Percentiles rank a stretch among this genome's conserved stretches.
Evolutionary conservation across 1,140 invertebrate species (phyloP).

Genomic region (Pectinophora gossypiella): DNA sequence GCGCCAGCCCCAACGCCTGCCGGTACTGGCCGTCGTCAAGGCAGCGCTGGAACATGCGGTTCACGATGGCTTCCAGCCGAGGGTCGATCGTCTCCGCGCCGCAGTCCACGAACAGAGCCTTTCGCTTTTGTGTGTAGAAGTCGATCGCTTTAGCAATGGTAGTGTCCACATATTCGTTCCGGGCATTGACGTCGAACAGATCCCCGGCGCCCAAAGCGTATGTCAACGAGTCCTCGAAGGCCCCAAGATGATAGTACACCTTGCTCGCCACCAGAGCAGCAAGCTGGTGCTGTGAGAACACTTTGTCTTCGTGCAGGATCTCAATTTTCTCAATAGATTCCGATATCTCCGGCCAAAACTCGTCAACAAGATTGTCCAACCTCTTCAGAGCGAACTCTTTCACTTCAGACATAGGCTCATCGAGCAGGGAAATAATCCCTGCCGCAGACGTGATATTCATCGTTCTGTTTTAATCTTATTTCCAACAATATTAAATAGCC

Average conservation of each 20-base stretch:
- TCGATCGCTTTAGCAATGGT: conserved; percentile 98
- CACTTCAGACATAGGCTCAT: conserved; percentile 94
- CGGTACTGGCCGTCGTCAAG: conserved; percentile 95
- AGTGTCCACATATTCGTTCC: conserved; percentile 97
- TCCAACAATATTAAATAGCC: not conserved
- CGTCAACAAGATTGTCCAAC: conserved; percentile 95
- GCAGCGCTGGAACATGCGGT: conserved; percentile 97
- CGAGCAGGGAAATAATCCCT: conserved; percentile 96
- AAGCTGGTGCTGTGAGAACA: conserved; percentile 91
- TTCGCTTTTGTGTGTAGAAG: conserved; percentile 92
- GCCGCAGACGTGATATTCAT: conserved; percentile 80
- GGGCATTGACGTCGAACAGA: conserved; percentile 94
- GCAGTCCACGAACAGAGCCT: conserved; percentile 76
- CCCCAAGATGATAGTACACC: conserved; percentile 98
- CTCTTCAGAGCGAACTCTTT: conserved; percentile 95
- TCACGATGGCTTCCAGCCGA: conserved; percentile 94
- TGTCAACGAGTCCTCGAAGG: conserved; percentile 95
- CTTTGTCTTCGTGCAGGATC: conserved; percentile 95
- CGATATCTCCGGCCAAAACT: conserved; percentile 99
- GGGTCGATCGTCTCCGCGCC: conserved; percentile 87
- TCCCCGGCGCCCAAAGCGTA: conserved; percentile 95
- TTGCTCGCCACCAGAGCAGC: conserved; percentile 98
- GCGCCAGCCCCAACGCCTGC: conserved; percentile 94
- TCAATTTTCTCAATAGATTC: conserved; percentile 99
- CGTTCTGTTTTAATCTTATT: conserved; percentile 7